A percentile compares a stretch with the other conserved stretches of the same genome.
Conservation (phyloP, 2,113 vertebrate genomes). For the Pionites leucogaster region DNA sequence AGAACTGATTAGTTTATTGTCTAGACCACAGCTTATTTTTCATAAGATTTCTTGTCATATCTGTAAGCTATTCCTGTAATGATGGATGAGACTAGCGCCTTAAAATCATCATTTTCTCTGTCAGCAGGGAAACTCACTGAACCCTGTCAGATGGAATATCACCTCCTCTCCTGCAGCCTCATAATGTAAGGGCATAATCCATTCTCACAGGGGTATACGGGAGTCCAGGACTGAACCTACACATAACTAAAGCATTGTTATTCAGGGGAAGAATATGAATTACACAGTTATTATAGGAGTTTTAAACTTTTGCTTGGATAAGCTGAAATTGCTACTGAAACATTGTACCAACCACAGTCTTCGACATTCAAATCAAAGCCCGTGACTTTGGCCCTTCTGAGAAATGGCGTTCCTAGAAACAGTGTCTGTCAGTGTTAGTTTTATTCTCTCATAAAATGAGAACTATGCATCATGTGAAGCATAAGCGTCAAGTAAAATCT, state of each 20-base stretch:
- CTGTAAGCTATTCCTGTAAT: constrained; percentile 17
- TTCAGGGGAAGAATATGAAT: not conserved
- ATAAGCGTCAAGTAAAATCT: not conserved
- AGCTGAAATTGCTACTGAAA: not conserved
- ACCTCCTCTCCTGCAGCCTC: not conserved
- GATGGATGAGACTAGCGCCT: constrained; percentile 46
- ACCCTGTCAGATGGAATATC: constrained; percentile 50
- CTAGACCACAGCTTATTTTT: constrained; percentile 54
- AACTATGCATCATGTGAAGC: not conserved
- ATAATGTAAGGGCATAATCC: not conserved
- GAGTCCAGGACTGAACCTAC: not conserved
- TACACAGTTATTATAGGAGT: not conserved
- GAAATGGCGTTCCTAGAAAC: not conserved
- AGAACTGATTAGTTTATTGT: constrained; percentile 46
- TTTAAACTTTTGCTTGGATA: not conserved
- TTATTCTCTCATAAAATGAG: constrained; percentile 7
- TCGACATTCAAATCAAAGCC: not conserved
- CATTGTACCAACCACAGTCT: not conserved
- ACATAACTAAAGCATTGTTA: not conserved
- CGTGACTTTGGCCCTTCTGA: not conserved
- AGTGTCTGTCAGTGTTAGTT: not conserved
- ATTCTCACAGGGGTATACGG: not conserved
- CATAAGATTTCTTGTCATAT: constrained; percentile 47
- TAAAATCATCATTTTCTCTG: constrained; percentile 47
- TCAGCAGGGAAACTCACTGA: constrained; percentile 44